Evolutionary conservation across 2,888 invertebrate species (phyloP), one percentile per base, ranked within the genome.

Genomic region (Oscheius onirici): DNA sequence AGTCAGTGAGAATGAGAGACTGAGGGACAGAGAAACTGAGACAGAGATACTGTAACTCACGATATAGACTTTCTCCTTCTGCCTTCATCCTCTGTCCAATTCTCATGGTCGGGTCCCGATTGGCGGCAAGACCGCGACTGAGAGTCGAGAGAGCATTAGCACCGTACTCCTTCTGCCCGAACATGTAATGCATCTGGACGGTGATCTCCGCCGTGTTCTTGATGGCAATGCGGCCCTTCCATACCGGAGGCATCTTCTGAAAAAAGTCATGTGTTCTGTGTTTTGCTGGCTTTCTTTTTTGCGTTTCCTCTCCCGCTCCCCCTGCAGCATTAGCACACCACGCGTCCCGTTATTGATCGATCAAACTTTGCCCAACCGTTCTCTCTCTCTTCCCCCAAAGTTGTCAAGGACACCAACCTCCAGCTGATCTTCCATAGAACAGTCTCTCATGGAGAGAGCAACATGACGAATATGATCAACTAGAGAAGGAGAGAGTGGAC

Each of bases 221-320:
- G 49, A 70, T 63, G 54, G 41, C 34, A 22, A 69, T 49, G 13
- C 51, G 51, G 22, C 70, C 70, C 6, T 61, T 51, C 70, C 70
- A 70, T 15, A 70, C 40, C 13, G 63, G 34, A 11, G 70, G 70
- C 28, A 63, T 43, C 24, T 61, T 68, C 68, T 68, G 68, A 68
- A 68, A 68, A 66, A 41, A 49, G 46, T 26, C 17, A 22, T 61
- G 57, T n/a, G 15, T 34, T 34, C 28, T 40, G 34, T 34, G 34
- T 57, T 34, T 13, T 28, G 13, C 15, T 43, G 15, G 24, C 10
- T 34, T 11, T 43, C 20, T 52, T 24, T 55, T 24, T 3, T 13
- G 20, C 22, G 63, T 46, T 63, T 26, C 28, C 49, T 34, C 22
- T n/a, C 58, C 17, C 57, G 6, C 34, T 11, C 15, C 28, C 57